A percentile compares a stretch with the other conserved stretches of the same genome.
Conservation (phyloP, 1,140 invertebrate species). For the Drosophila ananassae region DNA sequence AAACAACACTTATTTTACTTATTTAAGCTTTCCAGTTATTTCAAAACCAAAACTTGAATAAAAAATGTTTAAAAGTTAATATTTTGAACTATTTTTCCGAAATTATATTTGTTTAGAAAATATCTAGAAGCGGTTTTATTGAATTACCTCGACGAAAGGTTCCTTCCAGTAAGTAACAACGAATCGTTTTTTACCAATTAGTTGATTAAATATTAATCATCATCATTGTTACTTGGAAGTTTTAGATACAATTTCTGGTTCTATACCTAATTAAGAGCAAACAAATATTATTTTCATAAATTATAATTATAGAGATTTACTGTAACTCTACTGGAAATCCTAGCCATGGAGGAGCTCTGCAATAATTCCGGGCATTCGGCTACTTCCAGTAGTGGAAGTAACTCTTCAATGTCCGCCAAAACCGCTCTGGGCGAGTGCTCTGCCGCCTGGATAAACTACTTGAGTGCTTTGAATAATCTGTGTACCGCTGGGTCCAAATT, state of each 20-base stretch:
- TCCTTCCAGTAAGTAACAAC: neutral
- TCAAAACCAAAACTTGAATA: neutral
- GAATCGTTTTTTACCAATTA: conserved; percentile 1
- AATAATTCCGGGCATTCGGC: conserved; percentile 51
- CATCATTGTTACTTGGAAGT: neutral
- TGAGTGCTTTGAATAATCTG: conserved; percentile 57
- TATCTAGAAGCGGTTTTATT: neutral
- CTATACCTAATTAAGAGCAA: neutral
- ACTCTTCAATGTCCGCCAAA: conserved; percentile 63
- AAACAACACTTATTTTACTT: neutral
- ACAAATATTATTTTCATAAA: neutral
- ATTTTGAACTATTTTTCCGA: neutral
- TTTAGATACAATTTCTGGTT: neutral
- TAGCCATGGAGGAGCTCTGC: conserved; percentile 46
- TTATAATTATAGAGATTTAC: neutral
- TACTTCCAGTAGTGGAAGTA: conserved; percentile 55
- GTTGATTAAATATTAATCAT: neutral
- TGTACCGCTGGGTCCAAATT: conserved; percentile 60
- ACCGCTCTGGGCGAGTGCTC: conserved; percentile 85
- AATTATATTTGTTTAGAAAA: no score
- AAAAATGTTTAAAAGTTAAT: neutral
- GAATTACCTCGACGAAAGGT: neutral
- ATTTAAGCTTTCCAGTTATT: neutral
- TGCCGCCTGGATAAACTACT: conserved; percentile 87
- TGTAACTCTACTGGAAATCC: neutral